Percentiles rank a stretch among this genome's conserved stretches.
Evolutionary conservation across 2,888 invertebrate species (phyloP).

Genomic region (Diplolepis rosae): DNA sequence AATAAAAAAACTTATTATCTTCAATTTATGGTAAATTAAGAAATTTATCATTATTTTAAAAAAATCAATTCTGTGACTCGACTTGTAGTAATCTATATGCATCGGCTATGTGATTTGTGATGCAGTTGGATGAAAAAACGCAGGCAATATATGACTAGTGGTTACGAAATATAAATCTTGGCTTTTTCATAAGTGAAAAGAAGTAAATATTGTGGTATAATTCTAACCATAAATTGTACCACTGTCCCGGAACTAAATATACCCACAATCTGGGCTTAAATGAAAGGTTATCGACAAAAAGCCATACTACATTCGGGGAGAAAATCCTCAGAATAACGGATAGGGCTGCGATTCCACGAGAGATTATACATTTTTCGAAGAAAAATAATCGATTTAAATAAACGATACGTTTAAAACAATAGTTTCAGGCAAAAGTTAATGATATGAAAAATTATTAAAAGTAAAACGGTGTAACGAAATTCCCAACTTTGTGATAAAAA

Average conservation of each 20-base stretch:
- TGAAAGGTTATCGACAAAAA: background rate
- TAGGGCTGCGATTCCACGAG: no score
- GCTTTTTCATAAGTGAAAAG: background rate
- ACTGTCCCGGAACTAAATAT: background rate
- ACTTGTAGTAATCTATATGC: background rate
- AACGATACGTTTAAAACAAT: no score
- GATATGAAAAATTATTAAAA: no score
- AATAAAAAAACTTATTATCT: slow-evolving; percentile 18
- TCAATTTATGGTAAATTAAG: background rate
- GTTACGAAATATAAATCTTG: background rate
- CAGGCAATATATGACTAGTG: no score
- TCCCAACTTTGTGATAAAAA: no score
- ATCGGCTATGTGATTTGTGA: background rate
- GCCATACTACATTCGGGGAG: background rate
- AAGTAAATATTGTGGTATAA: background rate
- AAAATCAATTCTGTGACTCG: slow-evolving; percentile 1
- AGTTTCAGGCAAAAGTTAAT: no score
- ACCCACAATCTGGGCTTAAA: background rate
- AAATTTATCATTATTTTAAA: no score
- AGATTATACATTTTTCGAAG: no score
- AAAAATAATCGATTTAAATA: no score
- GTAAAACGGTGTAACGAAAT: no score
- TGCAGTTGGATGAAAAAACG: background rate
- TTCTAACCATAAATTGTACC: background rate
- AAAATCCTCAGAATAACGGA: no score